Base-by-base conservation (phyloP, 2,113 vertebrate genomes). In the Syngnathoides biaculeatus region DNA sequence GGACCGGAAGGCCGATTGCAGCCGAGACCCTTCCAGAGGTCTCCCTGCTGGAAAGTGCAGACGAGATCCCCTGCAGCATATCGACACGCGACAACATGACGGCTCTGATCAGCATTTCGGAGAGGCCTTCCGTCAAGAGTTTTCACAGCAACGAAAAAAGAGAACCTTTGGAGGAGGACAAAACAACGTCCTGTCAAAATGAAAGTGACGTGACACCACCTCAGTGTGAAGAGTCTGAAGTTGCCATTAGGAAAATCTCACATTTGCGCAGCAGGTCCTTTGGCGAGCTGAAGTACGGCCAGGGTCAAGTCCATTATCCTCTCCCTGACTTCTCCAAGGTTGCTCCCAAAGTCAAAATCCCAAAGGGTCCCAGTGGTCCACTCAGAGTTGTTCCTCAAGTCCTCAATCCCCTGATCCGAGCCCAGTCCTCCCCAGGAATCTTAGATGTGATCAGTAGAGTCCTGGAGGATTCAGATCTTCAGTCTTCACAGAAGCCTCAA, bases 21-120 rank as follows among this genome's bases (percentile, higher is more conserved):
- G 86, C 85, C 0, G 94, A 98, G 84, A 94, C 93, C 40, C 86
- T 94, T 72, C 95, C 94, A 1, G 94, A 96, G 64, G 84, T 79
- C 14, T 94, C 92, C 8, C 82, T 91, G 26, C 79, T 90, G 10
- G 93, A 95, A 13, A 93, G 94, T 75, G 57, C 89, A 66, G 86
- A 92, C 55, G 91, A 93, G 79, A 81, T 87, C 0, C 39, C 75
- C 48, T 64, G 66, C 1, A 91, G 86, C 82, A 52, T 20, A 27
- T 80, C 69, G 53, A 68, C 65, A 26, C 35, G 40, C 52, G 64
- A 38, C 69, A 75, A 64, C 64, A 71, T 30, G 38, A 22, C n/a
- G 52, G 11, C 22, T 17, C 13, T n/a, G 24, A 8, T 19, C 8
- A 38, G 12, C 38, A 27, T 68, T 20, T 67, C 67, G 61, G 60